Percentiles rank a stretch among this genome's conserved stretches.
These are phyloP conservation scores for Pachymerium ferrugineum DNA, from an alignment of 2,888 invertebrate genomes.

Conservation along the genomic window DNA sequence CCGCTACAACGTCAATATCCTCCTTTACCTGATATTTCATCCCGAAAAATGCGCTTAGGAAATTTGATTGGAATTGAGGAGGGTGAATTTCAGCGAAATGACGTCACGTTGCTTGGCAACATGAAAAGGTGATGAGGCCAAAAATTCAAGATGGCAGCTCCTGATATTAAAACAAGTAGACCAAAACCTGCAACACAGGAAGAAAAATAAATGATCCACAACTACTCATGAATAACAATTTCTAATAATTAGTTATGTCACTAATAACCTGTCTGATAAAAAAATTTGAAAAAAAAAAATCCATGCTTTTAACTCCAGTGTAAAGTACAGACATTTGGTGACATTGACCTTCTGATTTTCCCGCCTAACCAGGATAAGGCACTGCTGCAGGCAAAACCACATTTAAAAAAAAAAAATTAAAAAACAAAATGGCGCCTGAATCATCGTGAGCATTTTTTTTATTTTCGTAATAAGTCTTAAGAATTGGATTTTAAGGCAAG, in stretches of 20 bases:
- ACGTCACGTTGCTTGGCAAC: neutral
- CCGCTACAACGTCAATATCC: neutral
- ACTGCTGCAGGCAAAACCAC: neutral
- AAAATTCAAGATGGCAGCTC: neutral
- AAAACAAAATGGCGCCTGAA: neutral
- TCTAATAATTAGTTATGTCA: neutral
- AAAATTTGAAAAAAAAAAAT: neutral
- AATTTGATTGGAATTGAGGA: neutral
- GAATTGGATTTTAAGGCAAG: neutral
- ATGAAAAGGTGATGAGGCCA: slow-evolving; percentile 7
- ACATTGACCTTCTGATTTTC: slow-evolving; percentile 15
- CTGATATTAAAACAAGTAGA: neutral
- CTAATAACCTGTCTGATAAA: neutral
- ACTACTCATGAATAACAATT: neutral
- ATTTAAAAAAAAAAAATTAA: neutral
- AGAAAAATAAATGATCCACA: neutral
- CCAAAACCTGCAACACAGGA: slow-evolving; percentile 9
- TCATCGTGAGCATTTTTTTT: neutral
- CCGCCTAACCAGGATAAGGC: neutral
- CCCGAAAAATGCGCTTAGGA: neutral
- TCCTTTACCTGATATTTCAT: neutral
- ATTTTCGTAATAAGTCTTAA: neutral
- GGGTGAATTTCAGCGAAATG: neutral
- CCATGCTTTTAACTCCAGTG: neutral
- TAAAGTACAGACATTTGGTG: slow-evolving; percentile 4